Evolutionary conservation across 2,888 invertebrate species (phyloP), one percentile per base, ranked within the genome.

Genomic region (Pristionchus japonicus): DNA sequence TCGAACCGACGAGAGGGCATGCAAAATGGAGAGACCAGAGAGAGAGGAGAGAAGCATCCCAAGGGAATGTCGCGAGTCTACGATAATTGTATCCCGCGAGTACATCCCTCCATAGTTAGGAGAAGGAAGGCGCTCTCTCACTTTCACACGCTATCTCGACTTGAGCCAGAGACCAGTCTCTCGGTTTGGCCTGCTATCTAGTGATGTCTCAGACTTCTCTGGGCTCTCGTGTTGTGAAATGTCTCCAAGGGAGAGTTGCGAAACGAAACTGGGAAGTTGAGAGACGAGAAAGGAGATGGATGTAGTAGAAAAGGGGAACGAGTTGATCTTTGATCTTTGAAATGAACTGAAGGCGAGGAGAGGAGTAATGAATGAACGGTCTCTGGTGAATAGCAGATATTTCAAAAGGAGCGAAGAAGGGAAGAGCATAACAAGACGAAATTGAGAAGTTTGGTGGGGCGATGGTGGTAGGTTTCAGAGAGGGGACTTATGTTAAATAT

Each of bases 1-100:
- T 57, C 57, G 31, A 9, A 34, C 67, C 3, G 23, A 23, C 37
- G 1, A 74, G 70, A 74, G 70, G 40, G 37, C 31, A 31, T 17
- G 70, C 40, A 15, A 20, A 40, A 74, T 23, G n/a, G 40, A 34
- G 64, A 64, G 64, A 64, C 31, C 13, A 47, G 43, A 43, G 43
- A 47, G 77, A 27, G 43, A 20, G 7, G 23, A 20, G 20, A 40
- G 74, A 31, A 20, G 34, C 17, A 2, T 23, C 77, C 77, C 77
- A 27, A 40, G 43, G 77, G 77, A 77, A 15, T 9, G 74, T 11
- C 9, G 37, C 74, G 43, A 70, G 70, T 9, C 77, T 47, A 77
- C 77, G 77, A 77, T 77, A 77, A 77, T 77, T 77, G 77, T 77
- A 77, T 77, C 77, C 77, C n/a, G n/a, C n/a, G 77, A 47, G 77